phyloP scores from a whole-genome alignment of 2,797 vertebrate species.

The Leuciscus waleckii region DNA sequence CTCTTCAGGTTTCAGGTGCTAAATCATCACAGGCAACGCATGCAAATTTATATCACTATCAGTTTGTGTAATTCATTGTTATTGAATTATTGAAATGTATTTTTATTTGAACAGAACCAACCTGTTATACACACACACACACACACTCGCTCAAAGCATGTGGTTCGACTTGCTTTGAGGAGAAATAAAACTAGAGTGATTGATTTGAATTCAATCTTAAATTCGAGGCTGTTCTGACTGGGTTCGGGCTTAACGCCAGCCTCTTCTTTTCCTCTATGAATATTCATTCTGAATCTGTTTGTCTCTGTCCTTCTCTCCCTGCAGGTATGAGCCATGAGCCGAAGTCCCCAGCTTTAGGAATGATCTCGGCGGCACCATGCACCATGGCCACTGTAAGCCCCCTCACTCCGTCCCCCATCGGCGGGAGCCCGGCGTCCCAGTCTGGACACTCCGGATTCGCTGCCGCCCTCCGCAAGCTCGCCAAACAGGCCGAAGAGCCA shows the following conservation, averaged over 20 bases:
- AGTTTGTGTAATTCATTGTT: neutral
- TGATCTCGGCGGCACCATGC: conserved; percentile 95
- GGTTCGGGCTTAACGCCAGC: neutral
- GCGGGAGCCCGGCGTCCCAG: conserved; percentile 89
- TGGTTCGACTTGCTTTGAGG: neutral
- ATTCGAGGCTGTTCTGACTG: neutral
- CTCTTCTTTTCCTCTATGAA: neutral
- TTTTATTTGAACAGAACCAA: neutral
- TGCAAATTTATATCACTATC: neutral
- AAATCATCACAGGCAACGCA: neutral
- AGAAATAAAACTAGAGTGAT: neutral
- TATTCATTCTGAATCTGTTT: neutral
- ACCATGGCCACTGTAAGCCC: conserved; percentile 97
- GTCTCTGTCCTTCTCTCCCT: conserved; percentile 43
- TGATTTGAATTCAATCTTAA: neutral
- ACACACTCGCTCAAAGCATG: neutral
- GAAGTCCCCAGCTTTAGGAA: conserved; percentile 95
- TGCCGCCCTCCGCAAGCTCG: conserved; percentile 96
- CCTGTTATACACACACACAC: neutral
- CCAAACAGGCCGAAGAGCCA: conserved; percentile 97
- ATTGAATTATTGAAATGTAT: neutral
- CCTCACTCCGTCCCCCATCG: conserved; percentile 90
- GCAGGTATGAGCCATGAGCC: conserved; percentile 99
- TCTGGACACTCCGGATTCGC: conserved; percentile 96
- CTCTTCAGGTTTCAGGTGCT: neutral